Conservation (phyloP, 2,113 vertebrate species). For the Xyrauchen texanus region DNA sequence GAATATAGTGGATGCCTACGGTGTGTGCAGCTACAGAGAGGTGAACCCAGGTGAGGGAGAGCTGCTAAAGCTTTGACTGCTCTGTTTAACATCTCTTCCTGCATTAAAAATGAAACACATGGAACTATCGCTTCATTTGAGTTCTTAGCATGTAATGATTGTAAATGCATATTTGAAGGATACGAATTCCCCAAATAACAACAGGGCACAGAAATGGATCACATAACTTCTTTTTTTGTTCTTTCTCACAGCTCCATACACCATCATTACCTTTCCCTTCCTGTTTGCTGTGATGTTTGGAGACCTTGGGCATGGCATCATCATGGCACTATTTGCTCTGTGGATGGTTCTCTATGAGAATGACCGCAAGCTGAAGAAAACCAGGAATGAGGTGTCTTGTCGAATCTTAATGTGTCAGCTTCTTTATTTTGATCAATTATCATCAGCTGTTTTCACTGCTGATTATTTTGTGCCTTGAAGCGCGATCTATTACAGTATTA, state of each 20-base stretch:
- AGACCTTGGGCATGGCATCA: constrained; percentile 88
- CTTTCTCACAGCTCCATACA: constrained; percentile 83
- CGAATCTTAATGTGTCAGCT: no score
- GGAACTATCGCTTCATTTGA: background rate
- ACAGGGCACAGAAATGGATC: background rate
- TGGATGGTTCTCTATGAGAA: constrained; percentile 89
- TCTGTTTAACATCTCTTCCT: background rate
- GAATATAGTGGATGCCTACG: constrained; percentile 96
- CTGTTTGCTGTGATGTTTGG: constrained; percentile 98
- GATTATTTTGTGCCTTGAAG: background rate
- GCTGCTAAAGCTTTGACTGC: no score
- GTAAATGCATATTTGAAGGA: no score
- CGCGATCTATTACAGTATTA: no score
- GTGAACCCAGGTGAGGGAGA: constrained; percentile 89
- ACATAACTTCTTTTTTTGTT: background rate
- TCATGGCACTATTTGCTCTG: constrained; percentile 89
- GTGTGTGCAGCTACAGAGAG: constrained; percentile 89
- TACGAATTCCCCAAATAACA: no score
- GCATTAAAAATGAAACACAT: background rate
- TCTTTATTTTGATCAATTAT: no score
- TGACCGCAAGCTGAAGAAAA: constrained; percentile 82
- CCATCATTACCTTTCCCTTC: constrained; percentile 95
- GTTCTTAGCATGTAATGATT: no score
- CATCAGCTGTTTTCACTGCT: no score
- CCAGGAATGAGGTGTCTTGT: constrained; percentile 84